Conservation (phyloP, 2,113 vertebrate genomes). For the Shinisaurus crocodilurus region DNA sequence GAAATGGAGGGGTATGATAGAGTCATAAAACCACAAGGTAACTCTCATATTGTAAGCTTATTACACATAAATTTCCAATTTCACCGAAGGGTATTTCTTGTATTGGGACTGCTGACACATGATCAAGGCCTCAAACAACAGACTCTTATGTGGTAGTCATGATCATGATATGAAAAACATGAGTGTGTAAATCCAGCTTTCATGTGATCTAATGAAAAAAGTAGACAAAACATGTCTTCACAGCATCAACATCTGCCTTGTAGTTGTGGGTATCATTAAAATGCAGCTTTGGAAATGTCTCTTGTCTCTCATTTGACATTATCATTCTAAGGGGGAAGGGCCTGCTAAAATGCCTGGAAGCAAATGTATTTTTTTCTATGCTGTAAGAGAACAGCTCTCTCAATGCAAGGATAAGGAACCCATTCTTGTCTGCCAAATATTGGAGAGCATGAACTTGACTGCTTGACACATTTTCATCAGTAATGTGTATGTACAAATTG, state of each 20-base stretch:
- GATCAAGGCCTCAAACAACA: neutral
- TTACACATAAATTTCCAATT: neutral
- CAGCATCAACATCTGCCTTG: neutral
- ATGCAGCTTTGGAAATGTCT: neutral
- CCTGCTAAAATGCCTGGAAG: neutral
- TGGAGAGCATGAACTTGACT: neutral
- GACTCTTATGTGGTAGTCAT: neutral
- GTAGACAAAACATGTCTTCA: neutral
- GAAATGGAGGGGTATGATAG: too few relatives aligned
- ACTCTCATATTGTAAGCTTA: neutral
- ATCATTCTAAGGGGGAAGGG: neutral
- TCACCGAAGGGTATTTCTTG: neutral
- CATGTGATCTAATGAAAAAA: neutral
- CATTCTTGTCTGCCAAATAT: neutral
- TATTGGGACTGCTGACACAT: neutral
- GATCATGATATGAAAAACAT: neutral
- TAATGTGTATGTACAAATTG: neutral
- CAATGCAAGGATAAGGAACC: neutral
- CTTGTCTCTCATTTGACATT: neutral
- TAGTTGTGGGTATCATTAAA: neutral
- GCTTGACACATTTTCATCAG: fast-evolving
- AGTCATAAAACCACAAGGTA: neutral
- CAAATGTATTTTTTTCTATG: neutral
- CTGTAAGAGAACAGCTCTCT: neutral
- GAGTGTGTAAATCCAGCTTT: neutral